phyloP scores from a whole-genome alignment of 2,888 invertebrate genomes.

The Drymonia ruficornis region DNA sequence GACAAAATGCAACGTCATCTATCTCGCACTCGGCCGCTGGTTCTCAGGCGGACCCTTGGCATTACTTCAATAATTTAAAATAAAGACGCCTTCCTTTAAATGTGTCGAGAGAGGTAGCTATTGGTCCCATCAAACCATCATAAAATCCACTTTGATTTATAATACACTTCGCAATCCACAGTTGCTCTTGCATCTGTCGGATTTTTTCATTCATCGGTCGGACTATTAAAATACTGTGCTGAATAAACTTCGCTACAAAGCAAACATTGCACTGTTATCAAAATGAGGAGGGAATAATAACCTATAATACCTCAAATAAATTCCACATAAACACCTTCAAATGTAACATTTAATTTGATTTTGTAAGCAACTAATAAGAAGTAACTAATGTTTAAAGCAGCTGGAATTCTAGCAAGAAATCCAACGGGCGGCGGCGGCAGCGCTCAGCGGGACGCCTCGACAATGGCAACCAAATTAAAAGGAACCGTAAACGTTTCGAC shows the following conservation, averaged over 20 bases:
- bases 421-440: constrained; percentile 69
- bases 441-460: constrained; percentile 78
- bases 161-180: constrained; percentile 49
- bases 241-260: neutral
- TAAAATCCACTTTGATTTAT: constrained; percentile 70
- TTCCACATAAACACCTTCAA: neutral
- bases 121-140: constrained; percentile 54
- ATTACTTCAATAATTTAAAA: constrained; percentile 75
- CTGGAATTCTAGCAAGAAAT: constrained; percentile 80
- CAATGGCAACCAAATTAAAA: constrained; percentile 84
- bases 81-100: constrained; percentile 72
- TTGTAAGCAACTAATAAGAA: constrained; percentile 79
- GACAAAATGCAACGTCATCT: constrained; percentile 74
- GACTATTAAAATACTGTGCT: neutral
- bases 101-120: constrained; percentile 57
- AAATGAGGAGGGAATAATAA: too few relatives aligned
- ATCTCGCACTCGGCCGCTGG: constrained; percentile 60
- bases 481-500: constrained; percentile 82
- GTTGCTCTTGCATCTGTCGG: constrained; percentile 58
- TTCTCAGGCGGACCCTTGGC: constrained; percentile 57
- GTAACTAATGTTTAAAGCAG: constrained; percentile 78
- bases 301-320: too few relatives aligned
- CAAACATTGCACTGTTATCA: neutral
- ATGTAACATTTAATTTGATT: constrained; percentile 51
- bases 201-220: constrained; percentile 30